Conservation (phyloP, 2,797 vertebrate species). For the Chrysocyon brachyurus region DNA sequence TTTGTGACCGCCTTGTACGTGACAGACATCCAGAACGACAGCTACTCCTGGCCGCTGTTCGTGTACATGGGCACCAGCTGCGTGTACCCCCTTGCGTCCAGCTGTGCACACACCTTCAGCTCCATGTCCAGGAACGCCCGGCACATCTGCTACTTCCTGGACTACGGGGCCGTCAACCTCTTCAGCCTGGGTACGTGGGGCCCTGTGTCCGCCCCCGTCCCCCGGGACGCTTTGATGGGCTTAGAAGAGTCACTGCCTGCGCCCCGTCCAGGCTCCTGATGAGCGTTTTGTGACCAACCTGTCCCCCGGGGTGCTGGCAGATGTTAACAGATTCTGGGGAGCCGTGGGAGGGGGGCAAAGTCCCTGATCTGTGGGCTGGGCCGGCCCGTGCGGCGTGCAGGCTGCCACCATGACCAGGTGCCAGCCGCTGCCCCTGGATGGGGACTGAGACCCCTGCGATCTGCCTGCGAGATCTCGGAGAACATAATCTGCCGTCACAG, state of each 20-base stretch:
- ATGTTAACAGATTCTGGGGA: not conserved
- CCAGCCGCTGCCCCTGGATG: rapidly evolving
- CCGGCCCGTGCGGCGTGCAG: not conserved
- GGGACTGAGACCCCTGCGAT: not conserved
- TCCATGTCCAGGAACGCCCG: slow-evolving; percentile 93
- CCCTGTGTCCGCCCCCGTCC: not conserved
- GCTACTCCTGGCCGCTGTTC: slow-evolving; percentile 93
- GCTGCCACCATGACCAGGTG: rapidly evolving
- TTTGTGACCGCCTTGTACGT: slow-evolving; percentile 88
- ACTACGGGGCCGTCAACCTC: slow-evolving; percentile 95
- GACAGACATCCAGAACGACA: slow-evolving; percentile 89
- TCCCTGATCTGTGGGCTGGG: not conserved
- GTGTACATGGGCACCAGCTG: slow-evolving; percentile 94
- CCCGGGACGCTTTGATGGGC: rapidly evolving
- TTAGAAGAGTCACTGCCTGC: not conserved
- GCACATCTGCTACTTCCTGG: slow-evolving; percentile 97
- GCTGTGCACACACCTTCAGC: slow-evolving; percentile 97
- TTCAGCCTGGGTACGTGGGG: slow-evolving; percentile 94
- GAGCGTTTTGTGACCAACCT: not conserved
- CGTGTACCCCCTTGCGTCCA: slow-evolving; percentile 95
- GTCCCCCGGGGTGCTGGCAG: not conserved
- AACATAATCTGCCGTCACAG: not conserved
- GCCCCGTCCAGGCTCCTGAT: not conserved
- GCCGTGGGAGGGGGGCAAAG: not conserved
- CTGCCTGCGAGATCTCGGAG: not conserved